These are phyloP conservation scores for Pangasius djambal DNA, from an alignment of 2,797 vertebrate species.

Conservation along the genomic window DNA sequence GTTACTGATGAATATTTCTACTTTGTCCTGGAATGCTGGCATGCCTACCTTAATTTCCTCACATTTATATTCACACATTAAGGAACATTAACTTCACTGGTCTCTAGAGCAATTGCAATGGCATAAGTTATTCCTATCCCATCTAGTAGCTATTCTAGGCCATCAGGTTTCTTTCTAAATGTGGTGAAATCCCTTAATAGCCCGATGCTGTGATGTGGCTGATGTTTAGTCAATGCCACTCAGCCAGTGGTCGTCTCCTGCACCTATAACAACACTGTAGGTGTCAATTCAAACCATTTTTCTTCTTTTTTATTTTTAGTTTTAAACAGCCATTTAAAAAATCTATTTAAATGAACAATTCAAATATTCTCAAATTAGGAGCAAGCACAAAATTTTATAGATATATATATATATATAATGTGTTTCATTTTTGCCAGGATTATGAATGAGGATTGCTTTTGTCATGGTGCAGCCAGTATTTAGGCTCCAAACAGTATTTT, in stretches of 20 bases:
- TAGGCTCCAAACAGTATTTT: not conserved
- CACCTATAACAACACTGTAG: not conserved
- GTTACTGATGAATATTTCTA: conserved; percentile 34
- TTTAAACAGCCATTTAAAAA: not conserved
- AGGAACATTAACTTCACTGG: conserved; percentile 3
- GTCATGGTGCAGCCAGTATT: not conserved
- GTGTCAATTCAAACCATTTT: not conserved
- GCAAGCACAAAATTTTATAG: not conserved
- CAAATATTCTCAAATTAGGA: not conserved
- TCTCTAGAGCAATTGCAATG: not conserved
- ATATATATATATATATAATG: not conserved
- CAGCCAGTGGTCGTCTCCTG: not conserved
- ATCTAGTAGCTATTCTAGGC: conserved; percentile 16
- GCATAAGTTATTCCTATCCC: conserved; percentile 9
- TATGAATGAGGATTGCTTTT: not conserved
- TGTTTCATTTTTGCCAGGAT: not conserved
- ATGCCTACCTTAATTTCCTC: conserved; percentile 22
- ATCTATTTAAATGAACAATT: not conserved
- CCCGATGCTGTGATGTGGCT: not conserved
- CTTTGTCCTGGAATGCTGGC: conserved; percentile 37
- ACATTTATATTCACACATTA: conserved; percentile 31
- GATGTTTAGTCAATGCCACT: not conserved
- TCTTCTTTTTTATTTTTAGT: not conserved
- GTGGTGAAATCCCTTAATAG: not conserved
- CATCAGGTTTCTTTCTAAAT: conserved; percentile 1